Conservation (phyloP, 2,113 vertebrate genomes). For the Prolemur simus region DNA sequence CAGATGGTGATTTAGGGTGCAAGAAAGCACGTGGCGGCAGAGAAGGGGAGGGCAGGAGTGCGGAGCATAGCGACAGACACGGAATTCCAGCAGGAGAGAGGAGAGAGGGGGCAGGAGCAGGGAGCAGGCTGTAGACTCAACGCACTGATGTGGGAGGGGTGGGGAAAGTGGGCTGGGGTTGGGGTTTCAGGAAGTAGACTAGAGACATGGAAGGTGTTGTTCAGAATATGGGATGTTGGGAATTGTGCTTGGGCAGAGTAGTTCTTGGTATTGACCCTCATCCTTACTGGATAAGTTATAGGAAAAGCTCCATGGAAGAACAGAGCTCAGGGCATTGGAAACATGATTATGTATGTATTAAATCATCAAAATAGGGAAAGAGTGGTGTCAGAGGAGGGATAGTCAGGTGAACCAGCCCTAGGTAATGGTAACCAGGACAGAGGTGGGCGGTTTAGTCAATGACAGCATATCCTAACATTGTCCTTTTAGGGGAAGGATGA, state of each 20-base stretch:
- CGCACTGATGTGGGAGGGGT: background rate
- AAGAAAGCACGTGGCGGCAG: background rate
- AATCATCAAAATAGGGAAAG: background rate
- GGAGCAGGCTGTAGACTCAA: background rate
- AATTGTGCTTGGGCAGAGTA: background rate
- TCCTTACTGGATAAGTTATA: background rate
- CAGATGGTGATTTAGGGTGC: background rate
- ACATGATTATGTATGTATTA: background rate
- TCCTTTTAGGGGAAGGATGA: background rate
- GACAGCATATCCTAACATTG: background rate
- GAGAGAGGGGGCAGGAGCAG: background rate
- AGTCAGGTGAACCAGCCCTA: background rate
- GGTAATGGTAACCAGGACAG: background rate
- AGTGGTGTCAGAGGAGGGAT: background rate
- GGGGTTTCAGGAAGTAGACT: background rate
- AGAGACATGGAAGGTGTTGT: background rate
- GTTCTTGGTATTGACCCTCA: background rate
- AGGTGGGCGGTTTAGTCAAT: background rate
- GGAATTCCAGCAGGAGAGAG: background rate
- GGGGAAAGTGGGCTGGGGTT: too few relatives aligned
- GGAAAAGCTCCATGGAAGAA: background rate
- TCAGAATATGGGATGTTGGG: background rate
- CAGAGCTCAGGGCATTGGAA: background rate
- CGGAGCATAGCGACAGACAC: background rate
- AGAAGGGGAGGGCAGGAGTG: background rate